These are phyloP conservation scores for Scotopteryx bipunctaria DNA, from an alignment of 2,888 invertebrate genomes.

Conservation along the genomic window DNA sequence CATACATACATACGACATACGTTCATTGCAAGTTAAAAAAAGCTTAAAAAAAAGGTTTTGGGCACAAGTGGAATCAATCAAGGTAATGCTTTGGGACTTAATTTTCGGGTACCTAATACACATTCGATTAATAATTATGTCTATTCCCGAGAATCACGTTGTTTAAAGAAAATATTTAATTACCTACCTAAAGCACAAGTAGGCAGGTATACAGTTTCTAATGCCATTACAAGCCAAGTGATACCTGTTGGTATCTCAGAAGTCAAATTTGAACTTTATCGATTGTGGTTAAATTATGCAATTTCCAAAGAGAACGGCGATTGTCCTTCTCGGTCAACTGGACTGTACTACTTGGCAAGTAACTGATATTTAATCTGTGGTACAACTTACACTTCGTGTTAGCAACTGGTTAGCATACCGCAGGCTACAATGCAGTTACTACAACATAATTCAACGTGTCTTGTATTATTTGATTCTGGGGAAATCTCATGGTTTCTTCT, in stretches of 20 bases:
- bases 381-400: conserved; percentile 41
- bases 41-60: too few relatives aligned
- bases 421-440: background rate
- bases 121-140: too few relatives aligned
- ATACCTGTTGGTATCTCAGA: background rate
- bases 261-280: conserved; percentile 24
- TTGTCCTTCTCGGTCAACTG: conserved; percentile 57
- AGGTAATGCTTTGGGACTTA: too few relatives aligned
- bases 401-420: conserved; percentile 27
- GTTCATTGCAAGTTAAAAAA: too few relatives aligned
- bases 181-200: too few relatives aligned
- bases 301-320: conserved; percentile 59
- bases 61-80: too few relatives aligned
- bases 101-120: too few relatives aligned
- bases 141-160: too few relatives aligned
- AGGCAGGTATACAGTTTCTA: background rate
- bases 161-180: too few relatives aligned
- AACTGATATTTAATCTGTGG: conserved; percentile 23
- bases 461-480: too few relatives aligned
- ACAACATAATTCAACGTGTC: background rate
- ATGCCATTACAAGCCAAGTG: background rate
- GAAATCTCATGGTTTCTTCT: too few relatives aligned
- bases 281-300: conserved; percentile 57
- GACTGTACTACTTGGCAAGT: conserved; percentile 41
- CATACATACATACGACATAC: too few relatives aligned